These are phyloP conservation scores for Adrianichthys oophorus DNA, from an alignment of 2,797 vertebrate genomes.

Conservation along the genomic window DNA sequence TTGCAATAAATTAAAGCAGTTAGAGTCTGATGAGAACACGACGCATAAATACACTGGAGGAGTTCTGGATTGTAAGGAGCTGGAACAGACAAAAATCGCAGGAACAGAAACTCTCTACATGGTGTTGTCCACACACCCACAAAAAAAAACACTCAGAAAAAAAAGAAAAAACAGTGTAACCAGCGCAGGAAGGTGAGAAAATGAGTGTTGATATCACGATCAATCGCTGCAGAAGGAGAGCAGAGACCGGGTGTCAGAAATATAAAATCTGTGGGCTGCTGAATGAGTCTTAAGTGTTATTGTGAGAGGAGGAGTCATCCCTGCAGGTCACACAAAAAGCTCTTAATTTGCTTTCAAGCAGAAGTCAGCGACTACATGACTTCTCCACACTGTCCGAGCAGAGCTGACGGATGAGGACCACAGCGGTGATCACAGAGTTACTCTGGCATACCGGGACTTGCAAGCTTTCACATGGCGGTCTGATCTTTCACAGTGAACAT, in stretches of 20 bases:
- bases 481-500: slow-evolving; percentile 19
- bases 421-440: slow-evolving; percentile 34
- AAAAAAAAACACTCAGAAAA: slow-evolving; percentile 2
- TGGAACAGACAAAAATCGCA: neutral
- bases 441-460: slow-evolving; percentile 1
- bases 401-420: slow-evolving; percentile 42
- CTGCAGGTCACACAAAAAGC: slow-evolving; percentile 22
- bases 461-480: neutral
- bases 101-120: slow-evolving; percentile 10
- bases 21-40: too few species aligned
- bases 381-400: slow-evolving; percentile 38
- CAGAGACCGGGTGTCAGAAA: slow-evolving; percentile 19
- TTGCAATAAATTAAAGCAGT: neutral
- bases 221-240: slow-evolving; percentile 11
- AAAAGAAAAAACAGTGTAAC: slow-evolving; percentile 29
- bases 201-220: slow-evolving; percentile 27
- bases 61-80: too few species aligned
- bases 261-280: slow-evolving; percentile 29
- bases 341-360: slow-evolving; percentile 25
- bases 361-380: slow-evolving; percentile 20
- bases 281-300: slow-evolving; percentile 37
- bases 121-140: slow-evolving; percentile 38
- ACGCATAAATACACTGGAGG: too few species aligned
- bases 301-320: slow-evolving; percentile 37
- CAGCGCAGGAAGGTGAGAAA: slow-evolving; percentile 22